Evolutionary conservation across 2,888 invertebrate genomes (phyloP).

Genomic region (Cheilosia vulpina): DNA sequence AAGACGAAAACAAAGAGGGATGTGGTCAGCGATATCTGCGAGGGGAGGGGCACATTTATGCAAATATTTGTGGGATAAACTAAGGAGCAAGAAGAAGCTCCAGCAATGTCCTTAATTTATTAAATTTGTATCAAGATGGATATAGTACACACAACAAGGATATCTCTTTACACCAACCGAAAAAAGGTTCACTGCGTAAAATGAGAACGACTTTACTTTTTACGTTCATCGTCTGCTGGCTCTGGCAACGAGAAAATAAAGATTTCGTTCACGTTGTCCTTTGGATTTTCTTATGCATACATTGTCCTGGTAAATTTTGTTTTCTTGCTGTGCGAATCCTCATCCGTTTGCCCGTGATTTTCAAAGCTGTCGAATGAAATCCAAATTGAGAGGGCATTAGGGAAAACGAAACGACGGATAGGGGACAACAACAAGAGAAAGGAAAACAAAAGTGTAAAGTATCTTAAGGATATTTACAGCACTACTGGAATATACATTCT

Average conservation of each 20-base stretch:
- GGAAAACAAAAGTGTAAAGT: conserved; percentile 48
- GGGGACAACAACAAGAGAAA: not conserved
- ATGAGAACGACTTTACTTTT: conserved; percentile 27
- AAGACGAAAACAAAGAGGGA: conserved; percentile 50
- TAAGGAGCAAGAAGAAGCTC: conserved; percentile 13
- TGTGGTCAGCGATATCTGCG: conserved; percentile 63
- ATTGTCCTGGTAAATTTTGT: conserved; percentile 27
- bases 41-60: conserved; percentile 42
- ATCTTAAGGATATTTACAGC: conserved; percentile 60
- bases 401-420: conserved; percentile 27
- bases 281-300: conserved; percentile 59
- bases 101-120: conserved; percentile 64
- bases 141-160: conserved; percentile 18
- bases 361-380: conserved; percentile 62
- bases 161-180: not conserved
- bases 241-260: conserved; percentile 61
- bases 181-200: conserved; percentile 64
- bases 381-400: conserved; percentile 46
- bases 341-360: conserved; percentile 27
- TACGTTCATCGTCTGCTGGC: conserved; percentile 20
- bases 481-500: conserved; percentile 29
- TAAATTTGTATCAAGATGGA: conserved; percentile 72
- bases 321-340: not conserved
- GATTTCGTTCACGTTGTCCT: conserved; percentile 70
- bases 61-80: conserved; percentile 68